Percentiles rank a stretch among this genome's conserved stretches.
Evolutionary conservation across 2,888 invertebrate genomes (phyloP).

Genomic region (Stratiomys singularior): DNA sequence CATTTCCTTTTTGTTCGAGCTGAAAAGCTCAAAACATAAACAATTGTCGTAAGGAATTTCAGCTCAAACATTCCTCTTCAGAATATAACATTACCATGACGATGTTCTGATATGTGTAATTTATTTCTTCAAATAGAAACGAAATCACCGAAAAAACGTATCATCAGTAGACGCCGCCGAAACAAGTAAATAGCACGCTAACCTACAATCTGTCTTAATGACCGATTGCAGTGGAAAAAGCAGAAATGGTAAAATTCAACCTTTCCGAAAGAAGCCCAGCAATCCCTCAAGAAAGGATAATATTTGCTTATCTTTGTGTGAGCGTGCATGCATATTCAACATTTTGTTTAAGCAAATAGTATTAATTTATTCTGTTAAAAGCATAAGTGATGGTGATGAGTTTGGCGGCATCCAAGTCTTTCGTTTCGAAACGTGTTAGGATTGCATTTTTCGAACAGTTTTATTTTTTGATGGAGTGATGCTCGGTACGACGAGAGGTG

Average conservation of each 20-base stretch:
- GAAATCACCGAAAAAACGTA: slow-evolving; percentile 28
- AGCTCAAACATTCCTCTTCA: background rate
- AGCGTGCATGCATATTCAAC: slow-evolving; percentile 45
- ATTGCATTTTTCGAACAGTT: background rate
- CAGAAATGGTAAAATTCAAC: background rate
- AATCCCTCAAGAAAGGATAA: slow-evolving; percentile 47
- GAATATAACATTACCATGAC: background rate
- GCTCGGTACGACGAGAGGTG: background rate
- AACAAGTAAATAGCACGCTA: slow-evolving; percentile 1
- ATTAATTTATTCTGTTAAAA: slow-evolving; percentile 50
- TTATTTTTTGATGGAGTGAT: background rate
- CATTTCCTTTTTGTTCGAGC: no score
- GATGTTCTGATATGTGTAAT: background rate
- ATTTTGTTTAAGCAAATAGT: slow-evolving; percentile 49
- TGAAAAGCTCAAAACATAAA: no score
- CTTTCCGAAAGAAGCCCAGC: background rate
- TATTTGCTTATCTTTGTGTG: slow-evolving; percentile 48
- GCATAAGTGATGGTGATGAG: slow-evolving; percentile 46
- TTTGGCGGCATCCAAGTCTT: slow-evolving; percentile 46
- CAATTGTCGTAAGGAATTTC: background rate
- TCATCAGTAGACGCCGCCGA: slow-evolving; percentile 27
- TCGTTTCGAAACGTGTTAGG: slow-evolving; percentile 2
- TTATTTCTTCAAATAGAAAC: slow-evolving; percentile 31
- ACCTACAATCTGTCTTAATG: slow-evolving; percentile 10
- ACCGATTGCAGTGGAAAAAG: background rate